Conservation (phyloP, 2,797 vertebrate genomes). For the Chrysocyon brachyurus region DNA sequence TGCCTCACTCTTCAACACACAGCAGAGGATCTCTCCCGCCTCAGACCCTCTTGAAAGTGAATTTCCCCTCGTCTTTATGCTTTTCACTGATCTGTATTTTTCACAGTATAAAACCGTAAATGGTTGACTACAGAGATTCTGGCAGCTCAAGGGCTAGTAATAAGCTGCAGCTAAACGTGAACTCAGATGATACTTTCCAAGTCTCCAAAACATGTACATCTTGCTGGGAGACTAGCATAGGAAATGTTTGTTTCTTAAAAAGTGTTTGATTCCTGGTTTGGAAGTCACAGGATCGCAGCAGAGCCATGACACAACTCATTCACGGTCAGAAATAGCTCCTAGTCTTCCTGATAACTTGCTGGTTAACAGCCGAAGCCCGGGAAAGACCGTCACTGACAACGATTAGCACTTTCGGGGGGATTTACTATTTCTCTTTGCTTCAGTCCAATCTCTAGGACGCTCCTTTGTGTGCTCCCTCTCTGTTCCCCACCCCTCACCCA, state of each 20-base stretch:
- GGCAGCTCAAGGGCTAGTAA: conserved; percentile 85
- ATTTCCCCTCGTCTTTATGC: conserved; percentile 82
- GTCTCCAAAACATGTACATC: conserved; percentile 76
- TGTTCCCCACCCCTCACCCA: neutral
- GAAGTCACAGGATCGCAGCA: conserved; percentile 79
- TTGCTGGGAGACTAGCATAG: conserved; percentile 79
- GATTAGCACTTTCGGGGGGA: conserved; percentile 32
- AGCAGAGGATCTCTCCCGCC: conserved; percentile 83
- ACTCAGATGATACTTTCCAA: conserved; percentile 78
- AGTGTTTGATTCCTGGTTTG: conserved; percentile 79
- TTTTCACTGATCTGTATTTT: conserved; percentile 85
- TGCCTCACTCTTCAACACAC: conserved; percentile 85
- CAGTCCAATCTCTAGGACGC: conserved; percentile 54
- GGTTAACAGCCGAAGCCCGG: conserved; percentile 52
- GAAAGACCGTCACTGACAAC: conserved; percentile 65
- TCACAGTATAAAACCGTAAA: conserved; percentile 88
- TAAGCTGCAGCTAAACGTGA: conserved; percentile 81
- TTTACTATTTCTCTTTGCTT: conserved; percentile 48
- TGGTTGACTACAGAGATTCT: conserved; percentile 82
- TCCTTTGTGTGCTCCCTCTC: conserved; percentile 25
- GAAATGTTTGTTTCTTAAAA: conserved; percentile 64
- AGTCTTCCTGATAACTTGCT: conserved; percentile 65
- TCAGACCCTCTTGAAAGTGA: conserved; percentile 80
- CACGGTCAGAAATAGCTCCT: conserved; percentile 69
- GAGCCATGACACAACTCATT: conserved; percentile 73